Conservation (phyloP, 2,888 invertebrate genomes). For the Sinelater perroti region DNA sequence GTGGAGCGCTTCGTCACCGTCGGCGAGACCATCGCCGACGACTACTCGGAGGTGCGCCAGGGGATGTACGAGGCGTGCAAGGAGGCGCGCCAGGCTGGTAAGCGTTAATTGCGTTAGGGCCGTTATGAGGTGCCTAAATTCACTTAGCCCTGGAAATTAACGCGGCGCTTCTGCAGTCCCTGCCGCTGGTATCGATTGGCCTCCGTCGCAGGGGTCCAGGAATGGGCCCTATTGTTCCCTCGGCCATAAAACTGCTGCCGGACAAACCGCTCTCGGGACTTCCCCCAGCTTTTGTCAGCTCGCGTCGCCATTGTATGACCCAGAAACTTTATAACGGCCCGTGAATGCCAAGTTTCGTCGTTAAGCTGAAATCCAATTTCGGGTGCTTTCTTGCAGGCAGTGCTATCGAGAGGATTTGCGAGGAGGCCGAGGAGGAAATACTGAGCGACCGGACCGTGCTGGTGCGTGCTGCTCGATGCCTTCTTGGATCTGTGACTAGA, state of each 20-base stretch:
- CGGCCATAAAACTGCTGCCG: conserved; percentile 3
- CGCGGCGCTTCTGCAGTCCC: too few relatives aligned
- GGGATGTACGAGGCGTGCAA: conserved; percentile 99
- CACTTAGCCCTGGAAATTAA: too few relatives aligned
- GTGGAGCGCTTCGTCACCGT: conserved; percentile 98
- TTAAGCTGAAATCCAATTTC: too few relatives aligned
- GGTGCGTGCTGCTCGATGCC: conserved; percentile 90
- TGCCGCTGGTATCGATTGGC: too few relatives aligned
- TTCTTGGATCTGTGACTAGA: conserved; percentile 93
- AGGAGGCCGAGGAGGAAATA: conserved; percentile 72
- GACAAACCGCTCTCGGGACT: too few relatives aligned
- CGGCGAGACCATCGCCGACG: conserved; percentile 98
- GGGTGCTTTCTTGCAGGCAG: conserved; percentile 69
- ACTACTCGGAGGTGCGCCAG: conserved; percentile 95
- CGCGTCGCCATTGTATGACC: conserved; percentile 11
- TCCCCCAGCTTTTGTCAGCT: too few relatives aligned
- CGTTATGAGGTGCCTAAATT: neutral
- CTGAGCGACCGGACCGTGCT: conserved; percentile 72
- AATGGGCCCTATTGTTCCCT: neutral
- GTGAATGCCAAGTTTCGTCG: conserved; percentile 8
- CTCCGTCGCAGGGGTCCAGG: too few relatives aligned
- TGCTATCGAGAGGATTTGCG: conserved; percentile 91
- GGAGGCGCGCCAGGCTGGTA: conserved; percentile 94
- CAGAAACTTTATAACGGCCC: conserved; percentile 7
- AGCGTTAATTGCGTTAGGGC: neutral